Conservation (phyloP, 2,113 vertebrate genomes). For the Syngnathus scovelli region DNA sequence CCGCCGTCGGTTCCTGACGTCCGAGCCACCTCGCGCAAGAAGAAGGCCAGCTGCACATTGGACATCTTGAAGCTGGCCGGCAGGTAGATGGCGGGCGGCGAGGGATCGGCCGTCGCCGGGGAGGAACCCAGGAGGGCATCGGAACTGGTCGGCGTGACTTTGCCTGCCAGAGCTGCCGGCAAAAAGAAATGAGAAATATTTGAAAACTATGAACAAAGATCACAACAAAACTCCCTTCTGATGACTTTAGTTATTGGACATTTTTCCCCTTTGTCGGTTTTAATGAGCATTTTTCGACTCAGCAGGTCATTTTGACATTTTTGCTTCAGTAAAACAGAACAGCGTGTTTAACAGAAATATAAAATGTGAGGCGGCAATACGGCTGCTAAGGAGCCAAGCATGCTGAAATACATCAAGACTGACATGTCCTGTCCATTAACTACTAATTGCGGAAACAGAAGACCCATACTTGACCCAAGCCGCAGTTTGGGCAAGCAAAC, state of each 20-base stretch:
- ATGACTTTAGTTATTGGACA: no score
- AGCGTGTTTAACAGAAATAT: background rate
- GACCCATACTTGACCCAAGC: background rate
- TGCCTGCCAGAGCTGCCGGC: constrained; percentile 71
- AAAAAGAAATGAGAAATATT: constrained; percentile 30
- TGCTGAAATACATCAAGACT: background rate
- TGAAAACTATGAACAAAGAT: no score
- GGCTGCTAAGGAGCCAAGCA: background rate
- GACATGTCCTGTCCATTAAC: background rate
- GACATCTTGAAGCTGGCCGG: constrained; percentile 92
- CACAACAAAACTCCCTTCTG: no score
- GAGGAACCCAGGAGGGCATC: constrained; percentile 68
- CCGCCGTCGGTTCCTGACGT: constrained; percentile 52
- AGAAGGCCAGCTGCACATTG: constrained; percentile 91
- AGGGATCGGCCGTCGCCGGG: constrained; percentile 56
- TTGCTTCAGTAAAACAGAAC: background rate
- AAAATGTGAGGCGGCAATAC: background rate
- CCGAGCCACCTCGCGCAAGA: constrained; percentile 79
- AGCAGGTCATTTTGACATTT: background rate
- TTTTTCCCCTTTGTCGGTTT: no score
- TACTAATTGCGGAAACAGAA: background rate
- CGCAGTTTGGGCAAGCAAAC: background rate
- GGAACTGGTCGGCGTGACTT: constrained; percentile 74
- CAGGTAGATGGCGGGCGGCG: constrained; percentile 69
- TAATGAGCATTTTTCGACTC: background rate